Percentiles rank a stretch among this genome's conserved stretches.
These are phyloP conservation scores for Chaenocephalus aceratus DNA, from an alignment of 2,113 vertebrate species.

Conservation along the genomic window DNA sequence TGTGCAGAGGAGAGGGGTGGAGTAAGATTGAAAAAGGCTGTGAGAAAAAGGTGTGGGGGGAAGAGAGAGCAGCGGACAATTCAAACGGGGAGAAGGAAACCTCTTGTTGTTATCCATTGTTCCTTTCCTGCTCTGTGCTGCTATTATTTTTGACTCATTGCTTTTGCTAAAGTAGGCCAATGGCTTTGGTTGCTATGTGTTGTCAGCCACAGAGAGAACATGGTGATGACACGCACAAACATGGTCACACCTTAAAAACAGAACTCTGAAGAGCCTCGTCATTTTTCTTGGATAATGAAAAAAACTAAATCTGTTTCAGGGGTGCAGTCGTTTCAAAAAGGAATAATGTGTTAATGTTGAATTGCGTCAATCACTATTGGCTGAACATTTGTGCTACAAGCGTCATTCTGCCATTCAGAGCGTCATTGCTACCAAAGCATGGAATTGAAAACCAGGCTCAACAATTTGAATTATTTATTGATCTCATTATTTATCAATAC, in stretches of 20 bases:
- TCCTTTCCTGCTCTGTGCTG: background rate
- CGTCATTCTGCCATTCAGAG: background rate
- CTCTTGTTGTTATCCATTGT: background rate
- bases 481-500: too few species aligned
- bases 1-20: background rate
- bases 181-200: background rate
- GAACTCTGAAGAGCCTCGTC: background rate
- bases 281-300: background rate
- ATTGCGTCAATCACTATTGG: constrained; percentile 7
- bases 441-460: background rate
- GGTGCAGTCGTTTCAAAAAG: background rate
- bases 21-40: background rate
- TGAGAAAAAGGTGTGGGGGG: background rate
- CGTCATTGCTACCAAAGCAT: background rate
- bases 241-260: constrained; percentile 1
- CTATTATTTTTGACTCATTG: background rate
- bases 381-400: background rate
- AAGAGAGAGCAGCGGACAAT: background rate
- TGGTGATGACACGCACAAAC: background rate
- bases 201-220: constrained; percentile 12
- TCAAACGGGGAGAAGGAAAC: background rate
- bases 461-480: background rate
- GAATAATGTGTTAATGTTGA: background rate
- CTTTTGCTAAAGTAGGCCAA: background rate
- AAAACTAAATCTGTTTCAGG: background rate